Evolutionary conservation across 2,888 invertebrate species (phyloP).

Genomic region (Mimas tiliae): DNA sequence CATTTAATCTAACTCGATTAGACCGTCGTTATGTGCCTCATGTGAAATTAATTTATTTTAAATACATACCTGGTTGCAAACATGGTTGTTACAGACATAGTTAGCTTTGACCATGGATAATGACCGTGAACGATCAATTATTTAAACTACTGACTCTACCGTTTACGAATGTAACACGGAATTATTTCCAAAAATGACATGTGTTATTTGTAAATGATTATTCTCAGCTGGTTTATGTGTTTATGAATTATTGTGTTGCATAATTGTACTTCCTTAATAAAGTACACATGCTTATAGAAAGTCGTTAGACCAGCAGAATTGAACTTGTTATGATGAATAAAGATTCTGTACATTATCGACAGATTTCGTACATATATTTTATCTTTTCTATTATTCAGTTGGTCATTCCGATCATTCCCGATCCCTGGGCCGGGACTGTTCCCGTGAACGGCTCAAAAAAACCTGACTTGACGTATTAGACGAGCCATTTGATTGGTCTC

Average conservation of each 20-base stretch:
- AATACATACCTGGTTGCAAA: conserved; percentile 2
- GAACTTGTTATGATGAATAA: neutral
- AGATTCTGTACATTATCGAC: too few relatives aligned
- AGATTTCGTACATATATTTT: too few relatives aligned
- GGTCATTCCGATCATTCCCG: too few relatives aligned
- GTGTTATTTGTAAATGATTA: conserved; percentile 10
- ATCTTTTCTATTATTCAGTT: too few relatives aligned
- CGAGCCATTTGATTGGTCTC: too few relatives aligned
- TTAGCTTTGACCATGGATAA: conserved; percentile 27
- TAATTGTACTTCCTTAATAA: conserved; percentile 12
- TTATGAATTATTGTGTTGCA: conserved; percentile 19
- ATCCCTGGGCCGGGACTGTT: too few relatives aligned
- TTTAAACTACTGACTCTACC: conserved; percentile 29
- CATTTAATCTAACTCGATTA: conserved; percentile 37
- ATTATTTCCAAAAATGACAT: conserved; percentile 27
- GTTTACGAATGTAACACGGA: conserved; percentile 17
- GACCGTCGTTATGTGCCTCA: conserved; percentile 15
- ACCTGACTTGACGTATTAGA: too few relatives aligned
- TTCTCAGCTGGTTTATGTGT: neutral
- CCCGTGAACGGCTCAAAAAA: too few relatives aligned
- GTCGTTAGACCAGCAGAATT: neutral
- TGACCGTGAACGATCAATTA: conserved; percentile 29
- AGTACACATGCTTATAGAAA: neutral
- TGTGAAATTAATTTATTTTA: conserved; percentile 23
- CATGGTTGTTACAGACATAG: conserved; percentile 1